Evolutionary conservation across 2,797 vertebrate genomes (phyloP).

Genomic region (Chaunax sp.): DNA sequence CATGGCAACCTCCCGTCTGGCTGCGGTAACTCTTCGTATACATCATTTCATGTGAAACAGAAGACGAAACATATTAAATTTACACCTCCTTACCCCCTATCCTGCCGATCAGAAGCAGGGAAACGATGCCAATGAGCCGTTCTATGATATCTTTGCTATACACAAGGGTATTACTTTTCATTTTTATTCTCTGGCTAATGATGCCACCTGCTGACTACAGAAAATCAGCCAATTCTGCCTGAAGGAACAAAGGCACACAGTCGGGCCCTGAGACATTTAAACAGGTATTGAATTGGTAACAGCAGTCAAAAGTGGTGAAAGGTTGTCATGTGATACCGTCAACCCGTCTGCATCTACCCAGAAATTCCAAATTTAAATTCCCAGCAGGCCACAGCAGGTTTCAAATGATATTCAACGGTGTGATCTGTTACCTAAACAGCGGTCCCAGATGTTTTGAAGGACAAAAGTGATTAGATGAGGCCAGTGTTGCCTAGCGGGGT

Average conservation of each 20-base stretch:
- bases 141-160: constrained; percentile 80
- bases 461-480: constrained; percentile 50
- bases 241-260: constrained; percentile 61
- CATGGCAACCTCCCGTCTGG: constrained; percentile 49
- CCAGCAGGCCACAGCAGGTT: constrained; percentile 46
- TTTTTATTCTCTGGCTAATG: constrained; percentile 88
- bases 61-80: constrained; percentile 79
- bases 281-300: constrained; percentile 70
- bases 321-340: constrained; percentile 68
- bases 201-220: constrained; percentile 90
- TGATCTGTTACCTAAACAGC: constrained; percentile 55
- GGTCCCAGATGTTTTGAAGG: constrained; percentile 63
- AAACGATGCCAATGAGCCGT: constrained; percentile 68
- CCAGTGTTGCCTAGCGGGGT: constrained; percentile 14
- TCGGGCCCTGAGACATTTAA: constrained; percentile 63
- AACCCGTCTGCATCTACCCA: constrained; percentile 57
- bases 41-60: constrained; percentile 60
- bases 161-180: constrained; percentile 80
- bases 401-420: constrained; percentile 52
- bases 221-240: constrained; percentile 78
- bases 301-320: constrained; percentile 57
- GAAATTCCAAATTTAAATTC: constrained; percentile 62
- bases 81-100: constrained; percentile 77
- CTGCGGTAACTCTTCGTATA: constrained; percentile 38
- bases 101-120: constrained; percentile 58